phyloP scores from a whole-genome alignment of 2,888 invertebrate species.

The Drosophila ustulata region DNA sequence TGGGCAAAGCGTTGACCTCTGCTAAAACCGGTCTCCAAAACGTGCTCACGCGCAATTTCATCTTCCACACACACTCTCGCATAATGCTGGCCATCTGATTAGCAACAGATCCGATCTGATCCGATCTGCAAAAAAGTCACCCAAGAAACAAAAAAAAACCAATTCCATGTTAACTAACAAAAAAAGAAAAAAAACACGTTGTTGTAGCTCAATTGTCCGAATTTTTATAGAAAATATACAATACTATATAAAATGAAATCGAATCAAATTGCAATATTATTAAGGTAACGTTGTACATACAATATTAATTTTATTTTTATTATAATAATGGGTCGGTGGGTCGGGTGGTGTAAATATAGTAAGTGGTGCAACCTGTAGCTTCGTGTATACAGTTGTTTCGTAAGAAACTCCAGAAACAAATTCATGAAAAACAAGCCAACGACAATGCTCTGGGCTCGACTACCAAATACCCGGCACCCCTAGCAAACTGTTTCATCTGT shows the following conservation, averaged over 20 bases:
- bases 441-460: background rate
- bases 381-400: conserved; percentile 38
- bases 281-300: background rate
- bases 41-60: conserved; percentile 54
- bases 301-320: background rate
- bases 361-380: conserved; percentile 18
- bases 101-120: conserved; percentile 13
- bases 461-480: background rate
- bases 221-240: conserved; percentile 56
- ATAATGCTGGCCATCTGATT: conserved; percentile 11
- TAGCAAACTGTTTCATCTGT: too few relatives aligned
- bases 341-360: background rate
- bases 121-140: background rate
- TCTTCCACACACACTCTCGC: conserved; percentile 19
- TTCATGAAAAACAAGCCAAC: background rate
- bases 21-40: conserved; percentile 29
- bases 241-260: conserved; percentile 27
- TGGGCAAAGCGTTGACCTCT: conserved; percentile 62
- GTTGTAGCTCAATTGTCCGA: conserved; percentile 56
- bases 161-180: conserved; percentile 9
- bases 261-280: background rate
- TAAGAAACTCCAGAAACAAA: background rate
- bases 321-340: background rate
- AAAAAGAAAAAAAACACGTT: background rate
- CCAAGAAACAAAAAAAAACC: conserved; percentile 6